A percentile compares a stretch with the other conserved stretches of the same genome.
phyloP scores from a whole-genome alignment of 2,888 invertebrate species.

The Cryptus viduatorius region DNA sequence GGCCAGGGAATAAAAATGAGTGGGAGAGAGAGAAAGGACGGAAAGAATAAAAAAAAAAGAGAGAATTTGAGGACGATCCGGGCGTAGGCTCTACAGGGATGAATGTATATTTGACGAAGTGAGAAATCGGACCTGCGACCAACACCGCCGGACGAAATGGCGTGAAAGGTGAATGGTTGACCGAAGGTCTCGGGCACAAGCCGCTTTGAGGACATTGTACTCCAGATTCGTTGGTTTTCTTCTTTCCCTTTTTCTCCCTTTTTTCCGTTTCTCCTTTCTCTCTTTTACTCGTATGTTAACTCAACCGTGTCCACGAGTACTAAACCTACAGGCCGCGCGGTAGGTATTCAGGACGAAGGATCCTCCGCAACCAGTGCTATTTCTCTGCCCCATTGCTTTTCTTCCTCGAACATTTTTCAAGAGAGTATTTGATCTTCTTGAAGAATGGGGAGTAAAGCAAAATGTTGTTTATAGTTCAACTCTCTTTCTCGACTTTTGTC shows the following conservation, averaged over 20 bases:
- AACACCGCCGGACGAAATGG: constrained; percentile 52
- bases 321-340: constrained; percentile 42
- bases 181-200: constrained; percentile 52
- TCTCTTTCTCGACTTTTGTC: neutral
- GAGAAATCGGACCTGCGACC: constrained; percentile 56
- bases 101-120: constrained; percentile 68
- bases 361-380: constrained; percentile 40
- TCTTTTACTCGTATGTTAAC: constrained; percentile 46
- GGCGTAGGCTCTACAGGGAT: constrained; percentile 34
- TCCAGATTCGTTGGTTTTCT: constrained; percentile 5
- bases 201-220: constrained; percentile 19
- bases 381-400: constrained; percentile 27
- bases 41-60: constrained; percentile 8
- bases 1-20: constrained; percentile 4
- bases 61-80: constrained; percentile 31
- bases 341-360: constrained; percentile 41
- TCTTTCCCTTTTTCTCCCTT: constrained; percentile 16
- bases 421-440: neutral
- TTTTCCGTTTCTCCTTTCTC: constrained; percentile 1
- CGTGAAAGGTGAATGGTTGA: constrained; percentile 61
- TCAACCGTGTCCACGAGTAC: constrained; percentile 49
- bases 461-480: neutral
- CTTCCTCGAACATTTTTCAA: constrained; percentile 38
- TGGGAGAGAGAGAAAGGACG: neutral
- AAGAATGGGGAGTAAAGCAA: neutral